Base-by-base conservation (phyloP, 2,797 vertebrate species). In the Silurus aristotelis region DNA sequence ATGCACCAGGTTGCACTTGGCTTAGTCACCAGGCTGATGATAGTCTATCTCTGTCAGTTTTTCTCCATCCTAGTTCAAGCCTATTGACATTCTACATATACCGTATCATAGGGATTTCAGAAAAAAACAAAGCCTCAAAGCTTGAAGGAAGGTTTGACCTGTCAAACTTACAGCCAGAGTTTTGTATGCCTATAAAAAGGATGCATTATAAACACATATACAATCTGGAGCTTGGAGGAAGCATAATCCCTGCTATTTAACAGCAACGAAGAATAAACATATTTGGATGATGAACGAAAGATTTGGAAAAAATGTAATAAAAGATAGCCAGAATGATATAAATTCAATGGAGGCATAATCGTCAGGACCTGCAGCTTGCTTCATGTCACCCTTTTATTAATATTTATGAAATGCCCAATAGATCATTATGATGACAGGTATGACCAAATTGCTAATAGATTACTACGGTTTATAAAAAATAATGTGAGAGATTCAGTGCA, bases 11-110 rank as follows among this genome's bases (percentile, higher is more conserved):
- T 89, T 91, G 87, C 89, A 78, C 66, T 72, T 83, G 85, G 88
- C 87, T 90, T 90, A 93, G 92, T 93, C 93, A 87, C 92, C 92
- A 67, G 88, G 91, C 90, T 89, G 93, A 93, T 92, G 93, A 93
- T 93, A 94, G 91, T 92, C 91, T 92, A 90, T 92, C 90, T 80
- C 75, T 89, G 91, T 92, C 91, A 92, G 92, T 91, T 89, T 89
- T 84, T 90, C 63, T 61, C 89, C 79, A 83, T 67, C 80, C 91
- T 88, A 22, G 67, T n/a, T 38, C 88, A 87, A 38, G 22, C 14
- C 20, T 79, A 79, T 46, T 19, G 52, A 61, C 1, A 77, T 12
- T n/a, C 63, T 12, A 0, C 61, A 6, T 12, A 0, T 61, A 10
- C 61, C 79, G 63, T 82, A 20, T n/a, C 1, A 27, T 20, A 20